Percentiles rank a stretch among this genome's conserved stretches.
Conservation (phyloP, 1,140 invertebrate species). For the Aleiodes sp. region DNA sequence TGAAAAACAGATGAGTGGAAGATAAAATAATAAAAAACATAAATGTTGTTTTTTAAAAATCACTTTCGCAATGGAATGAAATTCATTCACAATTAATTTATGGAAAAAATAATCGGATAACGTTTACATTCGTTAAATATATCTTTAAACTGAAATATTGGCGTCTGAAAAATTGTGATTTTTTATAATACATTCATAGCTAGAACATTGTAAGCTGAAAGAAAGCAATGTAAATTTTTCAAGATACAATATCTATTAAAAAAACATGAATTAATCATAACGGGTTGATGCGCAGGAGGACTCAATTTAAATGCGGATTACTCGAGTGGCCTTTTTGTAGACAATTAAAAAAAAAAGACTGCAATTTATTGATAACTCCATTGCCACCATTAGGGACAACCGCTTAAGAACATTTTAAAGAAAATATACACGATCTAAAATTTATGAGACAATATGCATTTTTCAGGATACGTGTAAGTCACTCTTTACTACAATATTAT, state of each 20-base stretch:
- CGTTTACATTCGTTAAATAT: neutral
- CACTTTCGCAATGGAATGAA: neutral
- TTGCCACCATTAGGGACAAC: constrained; percentile 45
- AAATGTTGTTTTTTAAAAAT: constrained; percentile 3
- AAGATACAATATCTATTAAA: constrained; percentile 24
- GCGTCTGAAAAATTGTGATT: constrained; percentile 34
- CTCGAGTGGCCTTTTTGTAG: constrained; percentile 59
- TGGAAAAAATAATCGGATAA: neutral
- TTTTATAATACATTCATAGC: constrained; percentile 19
- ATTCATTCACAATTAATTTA: neutral
- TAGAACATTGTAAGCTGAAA: constrained; percentile 19
- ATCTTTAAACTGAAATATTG: constrained; percentile 23
- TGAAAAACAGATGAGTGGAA: neutral
- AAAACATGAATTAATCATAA: constrained; percentile 13
- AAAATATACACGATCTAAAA: constrained; percentile 23
- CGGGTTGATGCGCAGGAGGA: neutral
- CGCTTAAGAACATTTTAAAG: constrained; percentile 2
- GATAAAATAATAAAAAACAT: neutral
- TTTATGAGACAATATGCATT: constrained; percentile 37
- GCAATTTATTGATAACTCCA: constrained; percentile 55
- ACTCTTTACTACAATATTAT: no score
- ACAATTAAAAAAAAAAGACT: constrained; percentile 52
- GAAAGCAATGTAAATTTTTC: constrained; percentile 36
- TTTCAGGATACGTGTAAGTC: no score
- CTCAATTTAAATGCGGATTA: no score